Base-by-base conservation (phyloP, 2,797 vertebrate species). In the Gambusia yucatana region DNA sequence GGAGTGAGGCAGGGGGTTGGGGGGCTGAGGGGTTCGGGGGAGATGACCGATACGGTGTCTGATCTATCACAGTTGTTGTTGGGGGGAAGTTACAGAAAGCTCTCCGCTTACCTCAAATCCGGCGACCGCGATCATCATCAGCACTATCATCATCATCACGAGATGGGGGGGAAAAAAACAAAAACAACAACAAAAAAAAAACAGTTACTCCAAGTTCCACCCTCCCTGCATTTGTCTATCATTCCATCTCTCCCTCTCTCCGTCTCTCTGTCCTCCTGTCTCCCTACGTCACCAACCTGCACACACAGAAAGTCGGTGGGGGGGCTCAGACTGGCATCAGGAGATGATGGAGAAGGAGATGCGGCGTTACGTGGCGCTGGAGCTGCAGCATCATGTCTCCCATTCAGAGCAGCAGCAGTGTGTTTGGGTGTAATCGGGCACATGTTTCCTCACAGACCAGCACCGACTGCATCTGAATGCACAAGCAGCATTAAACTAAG, bases 231-330 rank as follows among this genome's bases (percentile, higher is more conserved):
- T 94, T 91, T 95, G 93, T 93, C 89, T 83, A 91, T 94, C 93
- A 94, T 94, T 95, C 94, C 93, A 94, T 95, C 94, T 83, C 87
- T 83, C 88, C 81, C 85, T 78, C 84, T 77, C 88, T 14, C 44
- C 88, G 90, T 83, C 71, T 82, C 86, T 79, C 88, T 87, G 76
- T 87, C 86, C 76, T 88, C 89, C 89, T 92, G 87, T 89, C 87
- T 92, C 83, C 89, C 88, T 94, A 93, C 94, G 94, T 96, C 96
- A 94, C 94, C 86, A 84, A 95, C 92, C 94, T 93, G 93, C 93
- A 93, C 93, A 90, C 90, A 93, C 90, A 93, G 84, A 93, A 87
- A 92, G 89, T 89, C 89, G 82, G 67, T 76, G 84, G 88, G 83
- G 86, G 89, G 80, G 84, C 75, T 90, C 85, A 86, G 87, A 81